These are phyloP conservation scores for Apotomis capreana DNA, from an alignment of 2,888 invertebrate species.

Conservation along the genomic window DNA sequence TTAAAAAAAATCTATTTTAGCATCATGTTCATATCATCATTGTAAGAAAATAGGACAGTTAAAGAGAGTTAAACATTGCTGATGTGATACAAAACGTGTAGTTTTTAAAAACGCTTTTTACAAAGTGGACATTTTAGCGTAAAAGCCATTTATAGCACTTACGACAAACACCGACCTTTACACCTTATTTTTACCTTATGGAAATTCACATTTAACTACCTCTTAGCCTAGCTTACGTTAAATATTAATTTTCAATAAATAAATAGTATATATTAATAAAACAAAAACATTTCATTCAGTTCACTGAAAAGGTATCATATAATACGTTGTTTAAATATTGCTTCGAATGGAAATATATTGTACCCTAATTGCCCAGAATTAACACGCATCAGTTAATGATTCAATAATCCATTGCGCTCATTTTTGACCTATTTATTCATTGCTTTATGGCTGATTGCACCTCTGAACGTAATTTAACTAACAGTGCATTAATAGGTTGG, in stretches of 20 bases:
- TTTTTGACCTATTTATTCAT: not conserved
- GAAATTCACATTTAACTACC: slow-evolving; percentile 71
- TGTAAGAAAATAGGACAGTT: no score
- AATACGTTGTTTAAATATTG: slow-evolving; percentile 27
- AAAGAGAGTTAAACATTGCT: no score
- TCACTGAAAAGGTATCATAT: slow-evolving; percentile 26
- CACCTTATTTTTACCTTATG: slow-evolving; percentile 64
- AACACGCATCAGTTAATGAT: no score
- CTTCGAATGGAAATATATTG: slow-evolving; percentile 3
- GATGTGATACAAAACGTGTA: no score
- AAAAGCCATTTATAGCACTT: not conserved
- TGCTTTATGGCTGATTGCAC: no score
- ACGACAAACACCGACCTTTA: not conserved
- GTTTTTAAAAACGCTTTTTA: no score
- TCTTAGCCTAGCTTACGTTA: slow-evolving; percentile 61
- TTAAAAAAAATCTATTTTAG: no score
- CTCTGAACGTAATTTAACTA: no score
- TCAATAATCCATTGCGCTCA: no score
- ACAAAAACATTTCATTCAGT: slow-evolving; percentile 52
- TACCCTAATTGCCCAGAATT: not conserved
- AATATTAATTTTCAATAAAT: slow-evolving; percentile 78
- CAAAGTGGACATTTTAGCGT: not conserved
- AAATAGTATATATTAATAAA: slow-evolving; percentile 80
- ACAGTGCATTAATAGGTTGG: no score
- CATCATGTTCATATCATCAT: no score